Conservation (phyloP, 1,140 invertebrate species). For the Drosophila subpulchrella region DNA sequence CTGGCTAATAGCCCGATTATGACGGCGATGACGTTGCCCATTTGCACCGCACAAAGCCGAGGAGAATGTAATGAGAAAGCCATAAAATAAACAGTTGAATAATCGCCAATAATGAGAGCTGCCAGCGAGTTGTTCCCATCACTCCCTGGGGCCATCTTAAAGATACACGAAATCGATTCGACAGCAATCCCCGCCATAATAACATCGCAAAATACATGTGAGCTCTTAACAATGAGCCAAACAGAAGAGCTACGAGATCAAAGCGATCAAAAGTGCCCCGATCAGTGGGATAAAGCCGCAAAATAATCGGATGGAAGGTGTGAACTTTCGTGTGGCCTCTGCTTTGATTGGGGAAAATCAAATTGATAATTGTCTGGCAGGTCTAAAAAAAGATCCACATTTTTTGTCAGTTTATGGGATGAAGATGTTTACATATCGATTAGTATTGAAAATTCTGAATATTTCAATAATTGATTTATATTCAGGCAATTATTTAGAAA, state of each 20-base stretch:
- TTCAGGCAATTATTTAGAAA: background rate
- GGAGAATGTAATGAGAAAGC: constrained; percentile 76
- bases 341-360: constrained; percentile 39
- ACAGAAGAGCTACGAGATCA: constrained; percentile 51
- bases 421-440: constrained; percentile 4
- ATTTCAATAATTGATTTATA: background rate
- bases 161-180: constrained; percentile 75
- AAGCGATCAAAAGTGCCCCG: constrained; percentile 55
- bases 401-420: constrained; percentile 14
- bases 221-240: constrained; percentile 33
- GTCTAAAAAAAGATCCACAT: constrained; percentile 2
- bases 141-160: constrained; percentile 50
- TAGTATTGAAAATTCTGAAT: background rate
- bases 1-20: constrained; percentile 76
- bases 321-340: constrained; percentile 65
- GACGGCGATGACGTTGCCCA: constrained; percentile 73
- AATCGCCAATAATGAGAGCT: constrained; percentile 71
- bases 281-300: constrained; percentile 23
- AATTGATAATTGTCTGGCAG: constrained; percentile 22
- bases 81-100: constrained; percentile 82
- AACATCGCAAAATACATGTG: constrained; percentile 32
- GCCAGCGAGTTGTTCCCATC: constrained; percentile 44
- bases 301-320: constrained; percentile 50
- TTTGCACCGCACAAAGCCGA: constrained; percentile 40
- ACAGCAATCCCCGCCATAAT: constrained; percentile 25